Evolutionary conservation across 2,113 vertebrate genomes (phyloP), one percentile per base, ranked within the genome.

Genomic region (Calidris pugnax): DNA sequence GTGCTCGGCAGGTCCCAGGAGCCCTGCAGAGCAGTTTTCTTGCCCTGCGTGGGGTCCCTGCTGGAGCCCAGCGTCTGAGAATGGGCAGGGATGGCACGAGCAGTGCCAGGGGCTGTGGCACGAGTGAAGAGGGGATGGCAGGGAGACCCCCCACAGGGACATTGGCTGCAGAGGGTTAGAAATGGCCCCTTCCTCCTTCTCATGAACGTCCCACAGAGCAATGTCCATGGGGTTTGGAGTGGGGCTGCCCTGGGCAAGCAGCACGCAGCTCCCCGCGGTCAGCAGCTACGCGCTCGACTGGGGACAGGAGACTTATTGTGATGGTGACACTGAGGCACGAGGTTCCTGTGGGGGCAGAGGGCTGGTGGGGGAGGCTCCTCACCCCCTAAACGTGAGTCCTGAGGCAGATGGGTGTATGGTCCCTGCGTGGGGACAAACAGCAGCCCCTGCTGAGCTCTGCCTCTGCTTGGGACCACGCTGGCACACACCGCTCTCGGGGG

Each of bases 211-310:
- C 35, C 8, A 14, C 43, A 20, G 45, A 55, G 62, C 71, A 6
- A 11, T 0, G 14, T 8, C 27, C 4, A 14, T 1, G 18, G 45
- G 20, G 0, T 28, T 12, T 21, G 79, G 71, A 62, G 62, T 12
- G 21, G 5, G 3, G 33, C 8, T 35, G 62, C 17, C 2, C 2
- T 20, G 41, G 45, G 33, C 45, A 23, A 45, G 60, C 43, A 23
- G 33, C 26, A 2, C 4, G 0, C 55, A 41, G 41, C 32, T 35
- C 73, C 53, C 30, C 3, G 0, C 35, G 30, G 21, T 6, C 64
- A 21, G 56, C 53, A 39, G 7, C 55, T 11, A 39, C 30, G 30
- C 2, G 23, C 62, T 57, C 35, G 16, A 2, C 19, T 62, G 63
- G 33, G 30, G 12, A 5, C 4, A 10, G 51, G 60, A 35, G 37